Base-by-base conservation (phyloP, 2,888 invertebrate species). In the Aelia acuminata region DNA sequence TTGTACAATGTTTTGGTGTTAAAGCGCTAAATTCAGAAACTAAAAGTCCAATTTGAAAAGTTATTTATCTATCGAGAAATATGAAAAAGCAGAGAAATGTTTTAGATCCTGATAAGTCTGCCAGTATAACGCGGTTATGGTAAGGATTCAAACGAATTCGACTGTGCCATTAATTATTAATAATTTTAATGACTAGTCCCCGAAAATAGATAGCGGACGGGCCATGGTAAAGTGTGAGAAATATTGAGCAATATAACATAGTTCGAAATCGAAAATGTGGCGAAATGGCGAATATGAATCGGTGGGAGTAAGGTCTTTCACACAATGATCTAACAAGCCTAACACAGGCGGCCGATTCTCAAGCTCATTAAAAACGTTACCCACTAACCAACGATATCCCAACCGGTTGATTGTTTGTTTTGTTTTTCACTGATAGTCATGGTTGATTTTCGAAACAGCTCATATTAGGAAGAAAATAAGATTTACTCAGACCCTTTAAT, bases 321-420 rank as follows among this genome's bases (percentile, higher is more conserved):
- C 20, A 75, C 39, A 75, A 75, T 75, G 75, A 35, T 15, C 7
- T 70, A 70, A 70, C 70, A 70, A 70, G 75, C 15, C 39, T 39
- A 39, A 18, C 70, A 18, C 63, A n/a, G n/a, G n/a, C 35, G 3
- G 35, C 75, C 22, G 0, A 22, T 35, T 75, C 75, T 22, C 75
- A 75, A 75, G 75, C 35, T 75, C 75, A 75, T 75, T 75, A 75
- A 43, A 31, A 75, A 22, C 10, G 75, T 75, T 39, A 43, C 75
- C 75, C n/a, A 22, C 39, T 22, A 75, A 75, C 75, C 20, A 75
- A 75, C 39, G 4, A 4, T 43, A 10, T 18, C 20, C 57, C 26
- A n/a, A 26, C 26, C 5, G 26, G 26, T 57, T 57, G 26, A n/a
- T 10, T 43, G 43, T 43, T 10, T 26, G 26, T 57, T 26, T 57